Evolutionary conservation across 1,140 invertebrate species (phyloP), one percentile per base, ranked within the genome.

Genomic region (Eciton burchellii): DNA sequence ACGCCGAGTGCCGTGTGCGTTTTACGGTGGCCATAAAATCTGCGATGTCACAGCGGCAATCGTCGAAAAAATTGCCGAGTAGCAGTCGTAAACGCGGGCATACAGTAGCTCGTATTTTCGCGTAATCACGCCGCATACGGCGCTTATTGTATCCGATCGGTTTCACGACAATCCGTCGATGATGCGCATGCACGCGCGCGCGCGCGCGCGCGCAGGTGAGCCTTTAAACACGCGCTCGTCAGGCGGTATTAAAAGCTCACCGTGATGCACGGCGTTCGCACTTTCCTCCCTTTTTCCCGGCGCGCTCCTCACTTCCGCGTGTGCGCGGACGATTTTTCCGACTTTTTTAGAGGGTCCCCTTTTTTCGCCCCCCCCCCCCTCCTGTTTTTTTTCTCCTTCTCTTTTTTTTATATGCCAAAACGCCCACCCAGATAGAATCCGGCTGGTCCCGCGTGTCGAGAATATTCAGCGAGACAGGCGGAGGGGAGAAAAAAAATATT

Each of bases 51-150:
- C 35, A 12, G 21, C 62, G n/a, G 12, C 26, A 45, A 19, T 21
- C 14, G 16, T 21, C 16, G 52, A 41, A 79, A 62, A 79, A 70
- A 79, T 70, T 79, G 49, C 35, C 16, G 49, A 21, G 49, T 68
- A 79, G 45, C 21, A 65, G 60, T 70, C 63, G 74, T 79, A 79
- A 79, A 70, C 12, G 63, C 16, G 21, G 49, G 29, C 56, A 41
- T 26, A 19, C 11, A 12, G 52, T 56, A 9, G 83, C 54, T 81
- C 63, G 84, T 86, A 85, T 81, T 68, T 79, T 86, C 62, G 62
- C 84, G 77, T 85, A 85, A 86, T 85, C 84, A 85, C 68, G 54
- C 60, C 65, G 68, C 68, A 84, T 86, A 79, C 60, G 77, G 81
- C 76, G 72, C 77, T 86, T 82, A 86, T 85, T 86, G 81, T 85